A percentile compares a stretch with the other conserved stretches of the same genome.
These are phyloP conservation scores for Acropora yongei DNA, from an alignment of 64 coral and sea anemone species.

Conservation along the genomic window DNA sequence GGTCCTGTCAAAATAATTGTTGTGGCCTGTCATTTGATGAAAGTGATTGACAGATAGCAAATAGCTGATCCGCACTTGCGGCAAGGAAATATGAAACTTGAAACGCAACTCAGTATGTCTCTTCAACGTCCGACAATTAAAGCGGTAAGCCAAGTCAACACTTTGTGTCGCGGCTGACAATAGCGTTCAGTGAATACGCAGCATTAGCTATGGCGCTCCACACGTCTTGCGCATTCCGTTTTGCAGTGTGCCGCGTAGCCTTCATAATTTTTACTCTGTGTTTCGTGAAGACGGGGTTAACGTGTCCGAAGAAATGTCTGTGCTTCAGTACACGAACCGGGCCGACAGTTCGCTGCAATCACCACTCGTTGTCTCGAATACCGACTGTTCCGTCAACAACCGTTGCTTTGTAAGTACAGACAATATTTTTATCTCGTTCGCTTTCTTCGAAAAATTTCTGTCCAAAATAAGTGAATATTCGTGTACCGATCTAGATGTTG, in stretches of 20 bases:
- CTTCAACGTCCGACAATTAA: constrained; percentile 28
- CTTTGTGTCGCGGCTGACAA: background rate
- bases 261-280: constrained; percentile 46
- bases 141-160: background rate
- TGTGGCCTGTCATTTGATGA: constrained; percentile 28
- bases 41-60: background rate
- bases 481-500: no score
- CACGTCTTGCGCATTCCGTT: background rate
- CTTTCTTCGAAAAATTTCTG: background rate
- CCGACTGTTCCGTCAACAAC: constrained; percentile 74
- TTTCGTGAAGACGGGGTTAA: background rate
- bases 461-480: background rate
- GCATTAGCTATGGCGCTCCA: background rate
- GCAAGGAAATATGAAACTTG: constrained; percentile 29
- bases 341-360: constrained; percentile 83
- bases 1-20: background rate
- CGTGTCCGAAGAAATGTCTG: constrained; percentile 78
- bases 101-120: constrained; percentile 16
- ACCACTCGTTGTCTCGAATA: constrained; percentile 69
- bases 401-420: constrained; percentile 83
- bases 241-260: background rate
- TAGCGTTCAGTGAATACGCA: background rate
- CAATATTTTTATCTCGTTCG: background rate
- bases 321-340: constrained; percentile 75
- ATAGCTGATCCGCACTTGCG: background rate